Conservation (phyloP, 2,888 invertebrate genomes). For the Lasioglossum pauxillum region DNA sequence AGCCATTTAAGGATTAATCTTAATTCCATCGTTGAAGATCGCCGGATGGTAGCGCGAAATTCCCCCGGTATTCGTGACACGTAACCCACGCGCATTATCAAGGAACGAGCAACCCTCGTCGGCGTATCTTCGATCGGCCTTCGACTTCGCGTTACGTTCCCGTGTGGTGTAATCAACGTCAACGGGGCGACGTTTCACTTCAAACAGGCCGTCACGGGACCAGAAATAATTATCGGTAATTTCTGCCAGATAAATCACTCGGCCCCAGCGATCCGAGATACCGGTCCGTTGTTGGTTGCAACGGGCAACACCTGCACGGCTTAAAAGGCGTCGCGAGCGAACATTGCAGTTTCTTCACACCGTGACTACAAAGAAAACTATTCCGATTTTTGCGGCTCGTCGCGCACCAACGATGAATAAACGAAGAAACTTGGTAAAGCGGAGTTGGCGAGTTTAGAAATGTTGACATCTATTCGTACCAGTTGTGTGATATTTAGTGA, state of each 20-base stretch:
- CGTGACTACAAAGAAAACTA: not conserved
- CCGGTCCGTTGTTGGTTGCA: conserved; percentile 15
- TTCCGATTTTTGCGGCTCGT: not conserved
- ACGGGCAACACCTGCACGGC: conserved; percentile 41
- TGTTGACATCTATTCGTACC: no score
- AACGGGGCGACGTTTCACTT: conserved; percentile 50
- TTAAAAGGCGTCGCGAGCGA: conserved; percentile 47
- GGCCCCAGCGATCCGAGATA: conserved; percentile 51
- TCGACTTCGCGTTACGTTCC: conserved; percentile 35
- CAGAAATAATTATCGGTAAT: conserved; percentile 69
- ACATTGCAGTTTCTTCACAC: not conserved
- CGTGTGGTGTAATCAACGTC: conserved; percentile 54
- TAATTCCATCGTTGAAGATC: conserved; percentile 41
- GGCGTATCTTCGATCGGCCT: conserved; percentile 47
- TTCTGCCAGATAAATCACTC: conserved; percentile 62
- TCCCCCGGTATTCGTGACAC: conserved; percentile 35
- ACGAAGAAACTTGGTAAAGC: not conserved
- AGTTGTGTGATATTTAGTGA: no score
- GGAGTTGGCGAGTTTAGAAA: no score
- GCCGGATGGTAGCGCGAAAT: conserved; percentile 29
- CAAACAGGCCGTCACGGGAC: conserved; percentile 33
- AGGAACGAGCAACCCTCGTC: conserved; percentile 50
- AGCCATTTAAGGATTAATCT: conserved; percentile 47
- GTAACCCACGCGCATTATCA: conserved; percentile 48
- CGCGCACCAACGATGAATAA: not conserved